phyloP scores from a whole-genome alignment of 2,113 vertebrate species.

The Aleadryas rufinucha region DNA sequence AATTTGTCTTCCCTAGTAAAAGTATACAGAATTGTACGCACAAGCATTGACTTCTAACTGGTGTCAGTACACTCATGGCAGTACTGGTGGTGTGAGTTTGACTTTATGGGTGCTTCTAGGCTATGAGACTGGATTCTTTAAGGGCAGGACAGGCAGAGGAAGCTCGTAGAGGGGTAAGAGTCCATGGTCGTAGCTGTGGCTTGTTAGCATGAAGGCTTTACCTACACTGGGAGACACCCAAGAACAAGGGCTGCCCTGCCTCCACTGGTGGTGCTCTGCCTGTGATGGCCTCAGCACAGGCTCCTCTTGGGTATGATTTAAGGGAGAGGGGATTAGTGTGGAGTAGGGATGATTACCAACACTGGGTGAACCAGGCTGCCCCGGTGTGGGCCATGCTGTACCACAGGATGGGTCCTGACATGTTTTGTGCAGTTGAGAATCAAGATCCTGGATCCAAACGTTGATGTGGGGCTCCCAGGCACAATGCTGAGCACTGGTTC shows the following conservation, averaged over 20 bases:
- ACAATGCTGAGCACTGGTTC: neutral
- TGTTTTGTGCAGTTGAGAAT: neutral
- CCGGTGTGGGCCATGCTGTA: neutral
- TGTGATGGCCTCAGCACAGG: neutral
- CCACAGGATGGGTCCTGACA: neutral
- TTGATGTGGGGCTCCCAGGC: neutral
- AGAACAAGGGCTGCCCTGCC: fast-evolving
- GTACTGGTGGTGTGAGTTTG: neutral
- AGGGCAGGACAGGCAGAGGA: neutral
- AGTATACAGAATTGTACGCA: fast-evolving
- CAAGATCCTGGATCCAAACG: neutral
- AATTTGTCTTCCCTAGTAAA: neutral
- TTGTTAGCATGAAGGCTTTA: neutral
- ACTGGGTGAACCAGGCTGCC: neutral
- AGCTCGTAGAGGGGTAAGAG: neutral
- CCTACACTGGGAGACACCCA: neutral
- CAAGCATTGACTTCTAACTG: neutral
- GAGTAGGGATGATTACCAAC: neutral
- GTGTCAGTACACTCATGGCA: neutral
- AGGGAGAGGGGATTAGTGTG: neutral
- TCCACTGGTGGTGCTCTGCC: neutral
- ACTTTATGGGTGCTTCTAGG: neutral
- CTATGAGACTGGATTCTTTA: neutral
- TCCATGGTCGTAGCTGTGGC: neutral
- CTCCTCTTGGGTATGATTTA: neutral